phyloP scores from a whole-genome alignment of 2,888 invertebrate genomes.

The Tetanocera ferruginea region DNA sequence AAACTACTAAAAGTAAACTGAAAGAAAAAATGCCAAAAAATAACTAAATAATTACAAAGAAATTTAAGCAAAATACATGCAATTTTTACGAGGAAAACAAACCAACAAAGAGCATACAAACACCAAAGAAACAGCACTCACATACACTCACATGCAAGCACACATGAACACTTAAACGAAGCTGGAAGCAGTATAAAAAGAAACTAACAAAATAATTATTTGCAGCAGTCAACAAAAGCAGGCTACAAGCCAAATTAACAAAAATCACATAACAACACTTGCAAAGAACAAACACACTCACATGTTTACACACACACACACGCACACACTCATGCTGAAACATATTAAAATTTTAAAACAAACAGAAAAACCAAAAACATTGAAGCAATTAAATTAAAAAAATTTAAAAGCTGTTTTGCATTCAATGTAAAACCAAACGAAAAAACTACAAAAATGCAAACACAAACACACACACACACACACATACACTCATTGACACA shows the following conservation, averaged over 20 bases:
- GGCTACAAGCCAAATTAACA: background rate
- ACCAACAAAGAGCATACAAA: background rate
- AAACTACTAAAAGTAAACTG: too few species aligned
- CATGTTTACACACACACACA: background rate
- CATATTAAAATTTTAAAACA: too few species aligned
- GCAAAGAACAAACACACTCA: background rate
- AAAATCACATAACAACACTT: background rate
- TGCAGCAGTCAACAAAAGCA: background rate
- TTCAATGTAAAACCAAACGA: background rate
- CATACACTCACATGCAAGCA: background rate
- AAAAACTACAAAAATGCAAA: background rate
- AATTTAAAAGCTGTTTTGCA: background rate
- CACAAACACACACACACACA: conserved; percentile 10
- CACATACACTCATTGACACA: background rate
- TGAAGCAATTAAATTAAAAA: background rate
- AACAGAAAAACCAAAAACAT: too few species aligned
- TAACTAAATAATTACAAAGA: too few species aligned
- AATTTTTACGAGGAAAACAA: background rate
- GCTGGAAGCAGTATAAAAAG: background rate
- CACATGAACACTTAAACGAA: background rate
- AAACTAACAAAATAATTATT: too few species aligned
- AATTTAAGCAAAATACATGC: too few species aligned
- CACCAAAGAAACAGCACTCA: background rate
- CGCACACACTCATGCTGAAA: too few species aligned
- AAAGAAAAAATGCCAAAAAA: too few species aligned